A percentile compares a stretch with the other conserved stretches of the same genome.
Evolutionary conservation across 2,113 vertebrate genomes (phyloP).

Genomic region (Percopsis transmontana): DNA sequence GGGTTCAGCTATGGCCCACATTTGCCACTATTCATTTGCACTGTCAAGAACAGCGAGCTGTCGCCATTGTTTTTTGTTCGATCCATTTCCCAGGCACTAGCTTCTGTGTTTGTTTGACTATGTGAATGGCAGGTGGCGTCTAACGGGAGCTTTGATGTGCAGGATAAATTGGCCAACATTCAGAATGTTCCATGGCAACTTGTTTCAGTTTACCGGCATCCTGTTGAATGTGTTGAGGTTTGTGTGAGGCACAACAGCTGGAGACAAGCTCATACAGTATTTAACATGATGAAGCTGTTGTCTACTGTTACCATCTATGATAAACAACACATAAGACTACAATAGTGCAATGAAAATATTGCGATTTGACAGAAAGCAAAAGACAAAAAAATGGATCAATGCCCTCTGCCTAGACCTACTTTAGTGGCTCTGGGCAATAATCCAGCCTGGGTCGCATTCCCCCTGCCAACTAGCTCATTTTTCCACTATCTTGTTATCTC

Average conservation of each 20-base stretch:
- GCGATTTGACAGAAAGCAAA: too few species aligned
- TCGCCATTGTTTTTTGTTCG: neutral
- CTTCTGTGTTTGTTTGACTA: neutral
- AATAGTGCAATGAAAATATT: too few species aligned
- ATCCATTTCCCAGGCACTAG: conserved; percentile 5
- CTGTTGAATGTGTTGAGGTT: neutral
- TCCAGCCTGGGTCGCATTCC: neutral
- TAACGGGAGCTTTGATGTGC: neutral
- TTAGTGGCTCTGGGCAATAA: too few species aligned
- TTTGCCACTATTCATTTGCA: neutral
- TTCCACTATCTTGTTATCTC: conserved; percentile 2
- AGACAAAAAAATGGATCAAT: too few species aligned
- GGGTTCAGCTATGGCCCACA: neutral
- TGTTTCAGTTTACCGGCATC: neutral
- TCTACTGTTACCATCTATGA: neutral
- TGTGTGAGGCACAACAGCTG: too few species aligned
- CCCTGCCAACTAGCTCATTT: neutral
- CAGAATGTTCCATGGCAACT: neutral
- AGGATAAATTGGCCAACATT: neutral
- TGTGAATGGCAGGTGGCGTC: neutral
- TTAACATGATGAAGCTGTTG: neutral
- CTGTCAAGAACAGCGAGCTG: neutral
- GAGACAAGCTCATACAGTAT: too few species aligned
- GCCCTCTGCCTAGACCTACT: too few species aligned
- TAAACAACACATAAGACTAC: neutral